Conservation (phyloP, 2,888 invertebrate species). For the Watsonalla cultraria region DNA sequence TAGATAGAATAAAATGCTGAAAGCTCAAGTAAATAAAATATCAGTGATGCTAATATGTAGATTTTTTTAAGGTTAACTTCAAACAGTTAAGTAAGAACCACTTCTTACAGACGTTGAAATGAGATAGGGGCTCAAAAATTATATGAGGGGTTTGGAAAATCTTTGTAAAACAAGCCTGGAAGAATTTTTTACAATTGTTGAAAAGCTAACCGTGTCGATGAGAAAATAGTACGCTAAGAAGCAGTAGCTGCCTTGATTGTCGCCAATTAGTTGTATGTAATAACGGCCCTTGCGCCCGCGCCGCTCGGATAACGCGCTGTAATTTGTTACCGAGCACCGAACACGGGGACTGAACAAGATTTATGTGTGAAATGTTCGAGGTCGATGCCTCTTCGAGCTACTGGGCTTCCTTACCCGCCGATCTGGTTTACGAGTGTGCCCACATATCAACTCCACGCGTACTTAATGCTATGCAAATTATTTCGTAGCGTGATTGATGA, state of each 20-base stretch:
- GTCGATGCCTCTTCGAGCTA: conserved; percentile 48
- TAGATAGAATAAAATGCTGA: too few species aligned
- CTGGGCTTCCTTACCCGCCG: conserved; percentile 24
- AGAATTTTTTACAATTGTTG: conserved; percentile 5
- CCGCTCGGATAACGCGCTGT: conserved; percentile 50
- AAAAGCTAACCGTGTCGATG: conserved; percentile 33
- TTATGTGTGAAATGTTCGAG: conserved; percentile 65
- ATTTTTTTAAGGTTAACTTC: too few species aligned
- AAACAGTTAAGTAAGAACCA: too few species aligned
- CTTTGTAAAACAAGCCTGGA: too few species aligned
- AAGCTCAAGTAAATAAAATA: too few species aligned
- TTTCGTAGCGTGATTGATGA: conserved; percentile 20
- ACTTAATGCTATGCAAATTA: conserved; percentile 8
- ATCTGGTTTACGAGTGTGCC: conserved; percentile 35
- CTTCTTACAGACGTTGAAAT: too few species aligned
- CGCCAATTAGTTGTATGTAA: conserved; percentile 74
- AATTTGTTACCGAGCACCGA: conserved; percentile 54
- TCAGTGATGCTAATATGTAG: too few species aligned
- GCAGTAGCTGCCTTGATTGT: conserved; percentile 63
- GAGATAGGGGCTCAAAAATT: too few species aligned
- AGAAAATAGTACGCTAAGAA: conserved; percentile 49
- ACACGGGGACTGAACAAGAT: conserved; percentile 45
- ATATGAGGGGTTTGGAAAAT: too few species aligned
- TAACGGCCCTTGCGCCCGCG: conserved; percentile 48
- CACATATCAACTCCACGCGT: conserved; percentile 20